A percentile compares a stretch with the other conserved stretches of the same genome.
These are phyloP conservation scores for Pherbina coryleti DNA, from an alignment of 2,888 invertebrate species.

Conservation along the genomic window DNA sequence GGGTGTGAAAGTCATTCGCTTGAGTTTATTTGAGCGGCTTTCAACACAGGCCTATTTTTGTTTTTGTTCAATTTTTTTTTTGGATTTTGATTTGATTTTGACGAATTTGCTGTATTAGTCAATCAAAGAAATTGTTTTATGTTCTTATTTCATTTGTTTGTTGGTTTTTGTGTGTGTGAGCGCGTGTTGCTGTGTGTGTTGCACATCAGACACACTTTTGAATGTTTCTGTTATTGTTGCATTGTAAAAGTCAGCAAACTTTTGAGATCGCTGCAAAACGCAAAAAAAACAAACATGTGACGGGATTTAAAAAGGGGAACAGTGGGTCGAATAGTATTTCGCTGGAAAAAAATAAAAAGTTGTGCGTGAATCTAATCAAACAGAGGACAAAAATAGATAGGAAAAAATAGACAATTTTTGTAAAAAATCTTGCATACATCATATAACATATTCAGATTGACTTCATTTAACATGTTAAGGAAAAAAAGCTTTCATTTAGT, in stretches of 20 bases:
- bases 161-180: slow-evolving; percentile 2
- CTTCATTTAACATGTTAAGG: too few species aligned
- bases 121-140: background rate
- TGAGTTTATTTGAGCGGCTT: background rate
- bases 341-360: too few species aligned
- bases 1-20: slow-evolving; percentile 65
- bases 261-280: slow-evolving; percentile 3
- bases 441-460: too few species aligned
- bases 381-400: too few species aligned
- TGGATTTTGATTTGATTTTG: slow-evolving; percentile 29
- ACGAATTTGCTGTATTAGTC: slow-evolving; percentile 11
- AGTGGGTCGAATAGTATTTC: background rate
- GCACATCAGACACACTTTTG: background rate
- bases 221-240: slow-evolving; percentile 4
- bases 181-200: background rate
- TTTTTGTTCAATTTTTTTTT: background rate
- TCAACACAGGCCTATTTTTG: slow-evolving; percentile 7
- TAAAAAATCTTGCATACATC: too few species aligned
- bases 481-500: too few species aligned
- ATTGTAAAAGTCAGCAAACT: slow-evolving; percentile 10
- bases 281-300: background rate
- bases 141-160: slow-evolving; percentile 5
- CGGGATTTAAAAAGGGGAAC: background rate
- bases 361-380: too few species aligned
- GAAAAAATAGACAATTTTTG: too few species aligned